These are phyloP conservation scores for Buathra laborator DNA, from an alignment of 2,888 invertebrate genomes.

Conservation along the genomic window DNA sequence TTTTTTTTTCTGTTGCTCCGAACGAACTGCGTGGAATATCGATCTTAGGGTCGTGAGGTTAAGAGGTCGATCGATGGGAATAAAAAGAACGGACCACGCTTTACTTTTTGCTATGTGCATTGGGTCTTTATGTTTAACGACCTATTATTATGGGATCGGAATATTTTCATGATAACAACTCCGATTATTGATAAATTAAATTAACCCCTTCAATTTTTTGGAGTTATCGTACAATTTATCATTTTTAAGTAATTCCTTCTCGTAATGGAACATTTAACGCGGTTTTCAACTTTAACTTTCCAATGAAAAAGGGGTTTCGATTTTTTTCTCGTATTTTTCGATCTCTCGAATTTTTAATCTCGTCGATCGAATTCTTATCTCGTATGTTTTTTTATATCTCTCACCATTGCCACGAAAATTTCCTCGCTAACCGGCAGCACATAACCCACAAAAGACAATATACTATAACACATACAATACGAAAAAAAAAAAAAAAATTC, in stretches of 20 bases:
- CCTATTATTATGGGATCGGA: background rate
- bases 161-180: background rate
- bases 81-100: conserved; percentile 18
- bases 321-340: too few relatives aligned
- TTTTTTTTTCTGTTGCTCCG: conserved; percentile 45
- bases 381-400: background rate
- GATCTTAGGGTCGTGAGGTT: conserved; percentile 67
- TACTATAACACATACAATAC: conserved; percentile 11
- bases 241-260: too few relatives aligned
- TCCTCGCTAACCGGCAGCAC: conserved; percentile 24
- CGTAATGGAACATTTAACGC: background rate
- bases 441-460: conserved; percentile 24
- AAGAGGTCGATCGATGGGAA: conserved; percentile 70
- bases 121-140: background rate
- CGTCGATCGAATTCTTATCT: conserved; percentile 48
- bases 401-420: conserved; percentile 32
- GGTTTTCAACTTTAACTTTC: too few relatives aligned
- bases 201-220: too few relatives aligned
- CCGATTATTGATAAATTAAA: too few relatives aligned
- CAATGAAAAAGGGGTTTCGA: too few relatives aligned
- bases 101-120: background rate
- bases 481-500: conserved; percentile 15
- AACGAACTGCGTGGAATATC: conserved; percentile 67
- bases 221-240: too few relatives aligned
- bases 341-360: background rate